Conservation (phyloP, 2,888 invertebrate genomes). For the Lycaena phlaeas region DNA sequence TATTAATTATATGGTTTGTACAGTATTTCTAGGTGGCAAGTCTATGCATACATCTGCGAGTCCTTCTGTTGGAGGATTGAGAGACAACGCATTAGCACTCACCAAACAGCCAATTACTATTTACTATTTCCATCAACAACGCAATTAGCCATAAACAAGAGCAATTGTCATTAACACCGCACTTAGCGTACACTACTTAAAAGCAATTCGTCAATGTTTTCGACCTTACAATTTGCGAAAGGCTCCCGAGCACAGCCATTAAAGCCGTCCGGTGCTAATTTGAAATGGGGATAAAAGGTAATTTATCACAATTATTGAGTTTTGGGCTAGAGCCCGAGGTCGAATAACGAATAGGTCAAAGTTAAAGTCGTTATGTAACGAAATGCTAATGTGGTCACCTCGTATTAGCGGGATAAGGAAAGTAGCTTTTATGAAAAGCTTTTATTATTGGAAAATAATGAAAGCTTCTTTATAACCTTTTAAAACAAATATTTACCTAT, state of each 20-base stretch:
- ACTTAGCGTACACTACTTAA: conserved; percentile 2
- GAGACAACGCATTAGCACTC: no score
- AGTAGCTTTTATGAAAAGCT: not conserved
- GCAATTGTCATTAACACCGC: conserved; percentile 6
- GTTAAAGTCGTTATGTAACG: conserved; percentile 5
- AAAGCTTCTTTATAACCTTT: no score
- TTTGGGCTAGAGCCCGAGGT: conserved; percentile 25
- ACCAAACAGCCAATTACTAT: not conserved
- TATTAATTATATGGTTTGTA: no score
- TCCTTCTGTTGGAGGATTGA: no score
- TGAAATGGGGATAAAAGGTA: conserved; percentile 42
- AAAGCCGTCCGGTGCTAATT: conserved; percentile 52
- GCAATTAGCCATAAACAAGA: conserved; percentile 3
- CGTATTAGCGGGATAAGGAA: not conserved
- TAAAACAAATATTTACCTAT: no score
- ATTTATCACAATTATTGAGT: conserved; percentile 65
- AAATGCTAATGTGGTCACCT: conserved; percentile 5
- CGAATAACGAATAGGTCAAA: conserved; percentile 18
- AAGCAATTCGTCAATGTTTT: conserved; percentile 24
- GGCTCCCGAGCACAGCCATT: conserved; percentile 52
- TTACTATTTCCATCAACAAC: not conserved
- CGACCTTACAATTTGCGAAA: conserved; percentile 30
- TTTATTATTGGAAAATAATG: not conserved
- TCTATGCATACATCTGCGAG: no score
- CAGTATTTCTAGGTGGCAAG: no score